Evolutionary conservation across 2,888 invertebrate species (phyloP), one percentile per base, ranked within the genome.

Genomic region (Volucella zonaria): DNA sequence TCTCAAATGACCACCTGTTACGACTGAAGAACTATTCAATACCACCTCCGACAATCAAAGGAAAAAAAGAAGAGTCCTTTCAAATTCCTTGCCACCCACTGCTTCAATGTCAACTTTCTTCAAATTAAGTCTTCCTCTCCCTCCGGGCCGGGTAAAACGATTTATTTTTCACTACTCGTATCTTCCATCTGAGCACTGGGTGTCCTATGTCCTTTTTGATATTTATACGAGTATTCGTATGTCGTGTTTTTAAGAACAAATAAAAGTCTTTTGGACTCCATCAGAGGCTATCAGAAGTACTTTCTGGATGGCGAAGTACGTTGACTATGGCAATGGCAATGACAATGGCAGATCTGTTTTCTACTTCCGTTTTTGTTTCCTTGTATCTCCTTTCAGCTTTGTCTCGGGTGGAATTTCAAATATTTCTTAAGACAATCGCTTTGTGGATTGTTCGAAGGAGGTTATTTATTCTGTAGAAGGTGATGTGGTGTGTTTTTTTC

Each of bases 1-100:
- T 78, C 58, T 82, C 64, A 64, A 78, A 78, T 58, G 62, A 47
- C 78, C 74, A 82, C 82, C 74, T 78, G 82, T 82, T 78, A 68
- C 49, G 45, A 18, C 12, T 38, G 43, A 38, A 38, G 45, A 59
- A 51, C 47, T 74, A 67, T 74, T 62, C 38, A 1, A 2, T 38
- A 10, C 38, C 47, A 18, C 45, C 18, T 51, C n/a, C 14, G 15
- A 51, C 15, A 51, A 12, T 4, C 10, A 38, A 40, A 12, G 38
- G 40, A 23, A 18, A 47, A 45, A 10, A 56, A 45, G 15, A 38
- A 49, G 49, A 40, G 40, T 56, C 23, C 23, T 56, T 56, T 58
- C 42, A 8, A 58, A 66, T 66, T 49, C 18, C 51, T 23, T 58
- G 9, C 40, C 38, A 6, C 8, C 1, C n/a, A 51, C 47, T 51